Conservation (phyloP, 2,888 invertebrate genomes). For the Eupelmus urozonus region DNA sequence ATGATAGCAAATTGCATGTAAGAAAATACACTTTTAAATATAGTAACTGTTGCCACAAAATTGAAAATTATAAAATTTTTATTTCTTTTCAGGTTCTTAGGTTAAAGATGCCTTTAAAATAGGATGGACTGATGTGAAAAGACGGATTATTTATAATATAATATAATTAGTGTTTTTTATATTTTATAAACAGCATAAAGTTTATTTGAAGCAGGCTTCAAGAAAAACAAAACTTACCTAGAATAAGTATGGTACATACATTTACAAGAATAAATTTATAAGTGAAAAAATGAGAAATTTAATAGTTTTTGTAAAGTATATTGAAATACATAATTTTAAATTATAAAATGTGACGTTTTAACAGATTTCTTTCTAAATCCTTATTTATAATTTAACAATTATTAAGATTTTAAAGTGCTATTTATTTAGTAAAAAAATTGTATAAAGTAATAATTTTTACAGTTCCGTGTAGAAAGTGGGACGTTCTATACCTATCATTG, state of each 20-base stretch:
- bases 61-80: slow-evolving; percentile 31
- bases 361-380: slow-evolving; percentile 30
- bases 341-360: slow-evolving; percentile 37
- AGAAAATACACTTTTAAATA: slow-evolving; percentile 59
- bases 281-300: slow-evolving; percentile 8
- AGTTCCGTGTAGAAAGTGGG: slow-evolving; percentile 92
- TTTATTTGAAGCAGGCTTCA: slow-evolving; percentile 30
- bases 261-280: too few species aligned
- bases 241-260: not conserved
- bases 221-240: not conserved
- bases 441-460: slow-evolving; percentile 73
- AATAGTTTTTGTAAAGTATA: slow-evolving; percentile 4
- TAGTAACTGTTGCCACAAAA: not conserved
- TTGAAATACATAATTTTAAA: slow-evolving; percentile 29
- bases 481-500: slow-evolving; percentile 86
- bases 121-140: not conserved
- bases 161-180: slow-evolving; percentile 4
- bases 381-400: slow-evolving; percentile 51
- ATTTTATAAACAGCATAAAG: not conserved
- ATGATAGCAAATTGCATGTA: slow-evolving; percentile 80
- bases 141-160: too few species aligned
- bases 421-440: slow-evolving; percentile 19
- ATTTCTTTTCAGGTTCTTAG: slow-evolving; percentile 68
- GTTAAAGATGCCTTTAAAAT: slow-evolving; percentile 67
- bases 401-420: slow-evolving; percentile 40